Evolutionary conservation across 1,140 invertebrate species (phyloP).

Genomic region (Proctacanthus coquilletti): DNA sequence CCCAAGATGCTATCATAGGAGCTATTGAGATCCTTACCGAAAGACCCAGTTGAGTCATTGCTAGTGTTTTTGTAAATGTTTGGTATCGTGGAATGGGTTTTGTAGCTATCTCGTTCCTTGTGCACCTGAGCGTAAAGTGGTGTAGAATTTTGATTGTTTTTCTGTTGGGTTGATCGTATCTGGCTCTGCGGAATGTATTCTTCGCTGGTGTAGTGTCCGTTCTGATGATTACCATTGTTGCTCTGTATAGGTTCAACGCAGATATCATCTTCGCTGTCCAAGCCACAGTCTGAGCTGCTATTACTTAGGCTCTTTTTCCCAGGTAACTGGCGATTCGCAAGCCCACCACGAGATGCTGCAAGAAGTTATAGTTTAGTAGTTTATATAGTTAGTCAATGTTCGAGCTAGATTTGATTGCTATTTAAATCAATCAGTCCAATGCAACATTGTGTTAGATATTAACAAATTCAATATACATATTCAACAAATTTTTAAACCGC

Average conservation of each 20-base stretch:
- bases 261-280: slow-evolving; percentile 17
- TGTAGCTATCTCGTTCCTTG: slow-evolving; percentile 20
- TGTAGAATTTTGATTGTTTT: slow-evolving; percentile 24
- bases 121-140: slow-evolving; percentile 25
- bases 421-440: too few relatives aligned
- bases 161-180: slow-evolving; percentile 22
- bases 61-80: slow-evolving; percentile 24
- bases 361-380: too few relatives aligned
- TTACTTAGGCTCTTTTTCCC: slow-evolving; percentile 15
- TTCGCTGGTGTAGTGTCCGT: neutral
- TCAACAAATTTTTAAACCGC: too few relatives aligned
- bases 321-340: slow-evolving; percentile 39
- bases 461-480: too few relatives aligned
- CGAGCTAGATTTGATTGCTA: too few relatives aligned
- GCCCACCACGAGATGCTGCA: slow-evolving; percentile 40
- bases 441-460: too few relatives aligned
- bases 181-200: slow-evolving; percentile 22
- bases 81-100: slow-evolving; percentile 13
- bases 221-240: neutral
- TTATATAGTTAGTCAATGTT: too few relatives aligned
- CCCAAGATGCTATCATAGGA: slow-evolving; percentile 29
- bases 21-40: slow-evolving; percentile 27
- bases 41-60: slow-evolving; percentile 25
- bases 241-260: slow-evolving; percentile 9
- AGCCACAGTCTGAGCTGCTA: slow-evolving; percentile 26